Percentiles rank a stretch among this genome's conserved stretches.
Conservation (phyloP, 2,113 vertebrate genomes). For the Halichoeres trimaculatus region DNA sequence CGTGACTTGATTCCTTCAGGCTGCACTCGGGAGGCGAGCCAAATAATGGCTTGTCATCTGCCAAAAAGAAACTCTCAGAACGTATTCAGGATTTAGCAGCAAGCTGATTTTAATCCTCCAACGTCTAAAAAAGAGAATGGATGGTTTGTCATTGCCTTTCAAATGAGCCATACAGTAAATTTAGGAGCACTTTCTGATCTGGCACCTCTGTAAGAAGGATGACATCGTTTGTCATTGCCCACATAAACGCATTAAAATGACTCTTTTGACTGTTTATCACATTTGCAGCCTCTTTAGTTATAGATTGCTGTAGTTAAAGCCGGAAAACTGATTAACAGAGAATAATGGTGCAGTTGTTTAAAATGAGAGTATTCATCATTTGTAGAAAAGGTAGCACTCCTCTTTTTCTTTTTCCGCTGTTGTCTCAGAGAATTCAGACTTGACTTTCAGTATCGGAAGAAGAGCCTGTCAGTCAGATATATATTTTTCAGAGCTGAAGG, state of each 20-base stretch:
- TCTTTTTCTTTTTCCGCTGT: not conserved
- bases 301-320: not conserved
- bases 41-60: constrained; percentile 32
- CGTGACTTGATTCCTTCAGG: constrained; percentile 9
- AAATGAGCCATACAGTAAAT: not conserved
- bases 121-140: constrained; percentile 8
- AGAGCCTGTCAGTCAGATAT: not conserved
- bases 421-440: not conserved
- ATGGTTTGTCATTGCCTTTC: not conserved
- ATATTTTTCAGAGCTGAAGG: not conserved
- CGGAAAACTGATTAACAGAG: too few relatives aligned
- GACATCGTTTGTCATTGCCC: constrained; percentile 1
- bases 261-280: not conserved
- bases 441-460: not conserved
- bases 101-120: constrained; percentile 17
- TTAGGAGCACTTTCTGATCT: constrained; percentile 2
- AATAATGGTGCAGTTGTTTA: too few relatives aligned
- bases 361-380: too few relatives aligned
- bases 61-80: constrained; percentile 27
- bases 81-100: constrained; percentile 23
- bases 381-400: too few relatives aligned
- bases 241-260: not conserved
- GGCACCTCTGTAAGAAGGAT: not conserved
- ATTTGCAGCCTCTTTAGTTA: not conserved
- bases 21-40: not conserved